These are phyloP conservation scores for Lepidotrigona ventralis DNA, from an alignment of 1,140 invertebrate genomes.

Conservation along the genomic window DNA sequence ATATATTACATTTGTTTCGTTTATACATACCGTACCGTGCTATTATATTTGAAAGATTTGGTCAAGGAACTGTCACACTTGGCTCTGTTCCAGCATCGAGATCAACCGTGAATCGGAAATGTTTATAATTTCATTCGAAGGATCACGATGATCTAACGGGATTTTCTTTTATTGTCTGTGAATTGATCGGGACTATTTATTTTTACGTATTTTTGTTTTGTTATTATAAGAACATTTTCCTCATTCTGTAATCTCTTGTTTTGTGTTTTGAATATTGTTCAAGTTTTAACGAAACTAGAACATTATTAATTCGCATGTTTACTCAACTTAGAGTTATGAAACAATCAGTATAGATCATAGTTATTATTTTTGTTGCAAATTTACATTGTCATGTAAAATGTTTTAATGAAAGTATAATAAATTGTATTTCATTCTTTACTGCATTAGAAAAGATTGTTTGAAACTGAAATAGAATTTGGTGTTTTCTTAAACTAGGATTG, in stretches of 20 bases:
- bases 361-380: neutral
- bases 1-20: slow-evolving; percentile 1
- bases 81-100: slow-evolving; percentile 34
- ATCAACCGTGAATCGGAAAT: slow-evolving; percentile 5
- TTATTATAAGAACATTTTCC: neutral
- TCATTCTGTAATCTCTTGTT: neutral
- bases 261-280: neutral
- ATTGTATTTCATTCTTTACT: neutral
- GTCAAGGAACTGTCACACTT: slow-evolving; percentile 56
- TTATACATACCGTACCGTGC: neutral
- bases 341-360: neutral
- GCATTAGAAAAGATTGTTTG: neutral
- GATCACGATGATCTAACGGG: neutral
- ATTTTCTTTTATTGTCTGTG: neutral
- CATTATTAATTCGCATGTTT: neutral
- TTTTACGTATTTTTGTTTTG: neutral
- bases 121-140: slow-evolving; percentile 22
- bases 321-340: neutral
- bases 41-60: slow-evolving; percentile 46
- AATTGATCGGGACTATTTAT: neutral
- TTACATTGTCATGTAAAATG: neutral
- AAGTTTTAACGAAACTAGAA: too few species aligned
- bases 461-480: neutral
- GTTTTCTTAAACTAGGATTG: neutral
- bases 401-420: neutral